Conservation (phyloP, 2,797 vertebrate genomes). For the Enteromius trimaculatus region DNA sequence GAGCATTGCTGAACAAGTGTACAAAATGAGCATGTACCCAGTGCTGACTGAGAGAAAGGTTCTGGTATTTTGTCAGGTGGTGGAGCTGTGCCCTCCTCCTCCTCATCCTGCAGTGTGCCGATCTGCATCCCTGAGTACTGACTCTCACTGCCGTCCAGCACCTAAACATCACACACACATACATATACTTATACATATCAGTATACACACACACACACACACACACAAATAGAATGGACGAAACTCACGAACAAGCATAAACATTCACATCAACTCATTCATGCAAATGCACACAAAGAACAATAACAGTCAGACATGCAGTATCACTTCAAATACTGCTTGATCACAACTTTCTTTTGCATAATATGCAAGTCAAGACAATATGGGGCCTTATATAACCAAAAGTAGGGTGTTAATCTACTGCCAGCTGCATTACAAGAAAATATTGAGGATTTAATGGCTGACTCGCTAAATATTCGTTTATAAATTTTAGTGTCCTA, state of each 20-base stretch:
- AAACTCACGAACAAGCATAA: background rate
- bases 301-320: conserved; percentile 42
- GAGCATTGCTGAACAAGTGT: background rate
- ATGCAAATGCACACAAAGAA: conserved; percentile 53
- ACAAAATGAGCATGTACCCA: conserved; percentile 78
- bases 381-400: background rate
- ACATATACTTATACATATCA: background rate
- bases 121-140: conserved; percentile 92
- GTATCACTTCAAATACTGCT: conserved; percentile 13
- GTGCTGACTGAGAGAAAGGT: conserved; percentile 80
- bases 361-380: conserved; percentile 19
- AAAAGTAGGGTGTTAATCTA: conserved; percentile 11
- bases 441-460: background rate
- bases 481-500: background rate
- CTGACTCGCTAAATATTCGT: background rate
- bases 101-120: conserved; percentile 90
- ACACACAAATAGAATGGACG: background rate
- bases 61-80: conserved; percentile 79
- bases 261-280: conserved; percentile 11
- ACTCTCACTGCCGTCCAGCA: conserved; percentile 90
- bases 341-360: background rate
- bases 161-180: conserved; percentile 73
- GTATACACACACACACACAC: background rate
- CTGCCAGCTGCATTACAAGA: background rate
- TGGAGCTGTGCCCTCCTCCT: conserved; percentile 79